phyloP scores from a whole-genome alignment of 2,888 invertebrate species.

The Electrophaes corylata region DNA sequence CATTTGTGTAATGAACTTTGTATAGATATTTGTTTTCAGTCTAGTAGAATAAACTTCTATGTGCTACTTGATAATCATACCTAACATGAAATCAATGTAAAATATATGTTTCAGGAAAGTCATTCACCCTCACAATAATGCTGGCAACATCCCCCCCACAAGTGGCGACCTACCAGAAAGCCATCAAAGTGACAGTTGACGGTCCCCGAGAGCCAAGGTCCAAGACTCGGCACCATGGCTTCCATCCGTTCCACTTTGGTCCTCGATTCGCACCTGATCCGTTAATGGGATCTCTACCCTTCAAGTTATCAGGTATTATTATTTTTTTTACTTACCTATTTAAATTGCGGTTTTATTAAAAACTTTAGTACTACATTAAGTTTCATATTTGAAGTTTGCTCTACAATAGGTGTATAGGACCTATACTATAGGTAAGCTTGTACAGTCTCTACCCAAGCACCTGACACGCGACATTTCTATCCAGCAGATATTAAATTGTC shows the following conservation, averaged over 20 bases:
- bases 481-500: conserved; percentile 80
- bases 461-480: conserved; percentile 61
- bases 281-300: conserved; percentile 89
- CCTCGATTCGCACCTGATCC: conserved; percentile 93
- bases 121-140: conserved; percentile 98
- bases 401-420: not conserved
- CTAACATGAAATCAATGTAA: no score
- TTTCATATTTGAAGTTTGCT: not conserved
- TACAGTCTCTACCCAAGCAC: conserved; percentile 31
- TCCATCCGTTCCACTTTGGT: conserved; percentile 95
- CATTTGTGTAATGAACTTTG: no score
- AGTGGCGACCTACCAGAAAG: conserved; percentile 98
- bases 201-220: conserved; percentile 98
- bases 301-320: conserved; percentile 92
- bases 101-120: conserved; percentile 91
- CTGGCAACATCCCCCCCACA: conserved; percentile 97
- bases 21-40: no score
- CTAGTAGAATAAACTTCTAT: no score
- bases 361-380: not conserved
- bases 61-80: no score
- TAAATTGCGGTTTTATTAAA: no score
- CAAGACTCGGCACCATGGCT: conserved; percentile 94
- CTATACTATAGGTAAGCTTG: not conserved
- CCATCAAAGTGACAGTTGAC: conserved; percentile 99
- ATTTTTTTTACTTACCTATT: no score